These are phyloP conservation scores for Tenthredo scrophulariae DNA, from an alignment of 2,888 invertebrate species.

Conservation along the genomic window DNA sequence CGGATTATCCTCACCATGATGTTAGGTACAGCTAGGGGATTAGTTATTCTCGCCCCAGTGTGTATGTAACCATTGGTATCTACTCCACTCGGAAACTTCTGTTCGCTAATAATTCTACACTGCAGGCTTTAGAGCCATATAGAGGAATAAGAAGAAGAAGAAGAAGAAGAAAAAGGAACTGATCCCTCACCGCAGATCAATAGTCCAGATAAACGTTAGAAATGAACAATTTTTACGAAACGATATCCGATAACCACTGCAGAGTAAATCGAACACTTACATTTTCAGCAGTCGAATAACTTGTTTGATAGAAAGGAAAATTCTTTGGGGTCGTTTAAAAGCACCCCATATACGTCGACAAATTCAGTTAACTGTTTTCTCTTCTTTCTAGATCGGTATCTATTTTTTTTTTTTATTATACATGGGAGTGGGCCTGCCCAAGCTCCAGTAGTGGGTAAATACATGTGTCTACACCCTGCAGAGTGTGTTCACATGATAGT, in stretches of 20 bases:
- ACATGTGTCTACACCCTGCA: background rate
- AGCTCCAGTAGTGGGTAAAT: background rate
- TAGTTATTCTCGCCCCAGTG: slow-evolving; percentile 27
- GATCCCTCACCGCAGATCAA: background rate
- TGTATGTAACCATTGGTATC: background rate
- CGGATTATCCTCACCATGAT: slow-evolving; percentile 71
- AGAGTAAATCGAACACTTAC: background rate
- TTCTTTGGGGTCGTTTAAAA: background rate
- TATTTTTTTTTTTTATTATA: background rate
- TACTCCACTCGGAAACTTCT: background rate
- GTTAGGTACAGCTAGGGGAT: background rate
- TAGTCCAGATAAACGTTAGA: background rate
- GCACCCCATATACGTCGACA: background rate
- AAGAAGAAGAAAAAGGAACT: background rate
- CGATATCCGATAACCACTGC: background rate
- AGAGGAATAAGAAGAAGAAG: background rate
- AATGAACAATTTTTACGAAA: background rate
- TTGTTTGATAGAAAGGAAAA: background rate
- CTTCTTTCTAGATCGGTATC: slow-evolving; percentile 11
- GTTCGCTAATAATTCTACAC: background rate
- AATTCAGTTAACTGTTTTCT: background rate
- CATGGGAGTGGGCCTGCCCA: background rate
- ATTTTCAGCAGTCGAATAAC: background rate
- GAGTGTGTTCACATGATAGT: background rate
- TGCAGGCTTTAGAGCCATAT: background rate